Evolutionary conservation across 2,888 invertebrate genomes (phyloP).

Genomic region (Mylabris sibirica): DNA sequence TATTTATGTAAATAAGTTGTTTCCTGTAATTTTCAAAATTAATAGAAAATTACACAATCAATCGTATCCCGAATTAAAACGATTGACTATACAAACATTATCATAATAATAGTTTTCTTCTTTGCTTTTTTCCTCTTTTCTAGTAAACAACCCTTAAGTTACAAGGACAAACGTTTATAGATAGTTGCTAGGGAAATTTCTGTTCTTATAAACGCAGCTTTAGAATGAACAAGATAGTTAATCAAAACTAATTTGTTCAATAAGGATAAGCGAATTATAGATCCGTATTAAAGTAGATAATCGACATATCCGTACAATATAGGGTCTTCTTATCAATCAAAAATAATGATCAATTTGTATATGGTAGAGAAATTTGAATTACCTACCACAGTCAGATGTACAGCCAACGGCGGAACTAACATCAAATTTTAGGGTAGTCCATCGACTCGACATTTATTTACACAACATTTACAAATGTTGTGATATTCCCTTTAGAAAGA

Average conservation of each 20-base stretch:
- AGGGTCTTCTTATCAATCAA: background rate
- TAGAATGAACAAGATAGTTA: background rate
- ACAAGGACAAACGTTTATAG: background rate
- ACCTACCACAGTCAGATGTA: too few species aligned
- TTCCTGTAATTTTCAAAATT: background rate
- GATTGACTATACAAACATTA: background rate
- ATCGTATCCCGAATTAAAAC: background rate
- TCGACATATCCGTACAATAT: constrained; percentile 4
- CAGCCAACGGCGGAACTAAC: too few species aligned
- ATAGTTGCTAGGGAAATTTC: too few species aligned
- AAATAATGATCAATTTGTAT: background rate
- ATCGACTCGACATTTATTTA: too few species aligned
- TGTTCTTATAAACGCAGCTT: too few species aligned
- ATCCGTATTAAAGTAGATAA: constrained; percentile 24
- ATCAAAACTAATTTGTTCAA: constrained; percentile 17
- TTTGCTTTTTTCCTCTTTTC: background rate
- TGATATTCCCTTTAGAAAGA: too few species aligned
- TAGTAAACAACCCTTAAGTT: background rate
- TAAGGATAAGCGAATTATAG: constrained; percentile 19
- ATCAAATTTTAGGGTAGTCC: too few species aligned
- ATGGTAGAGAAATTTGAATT: background rate
- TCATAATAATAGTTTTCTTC: background rate
- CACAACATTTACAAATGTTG: too few species aligned
- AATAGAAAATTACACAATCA: background rate
- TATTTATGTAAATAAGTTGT: background rate